Base-by-base conservation (phyloP, 2,888 invertebrate species). In the Exephanes ischioxanthus region DNA sequence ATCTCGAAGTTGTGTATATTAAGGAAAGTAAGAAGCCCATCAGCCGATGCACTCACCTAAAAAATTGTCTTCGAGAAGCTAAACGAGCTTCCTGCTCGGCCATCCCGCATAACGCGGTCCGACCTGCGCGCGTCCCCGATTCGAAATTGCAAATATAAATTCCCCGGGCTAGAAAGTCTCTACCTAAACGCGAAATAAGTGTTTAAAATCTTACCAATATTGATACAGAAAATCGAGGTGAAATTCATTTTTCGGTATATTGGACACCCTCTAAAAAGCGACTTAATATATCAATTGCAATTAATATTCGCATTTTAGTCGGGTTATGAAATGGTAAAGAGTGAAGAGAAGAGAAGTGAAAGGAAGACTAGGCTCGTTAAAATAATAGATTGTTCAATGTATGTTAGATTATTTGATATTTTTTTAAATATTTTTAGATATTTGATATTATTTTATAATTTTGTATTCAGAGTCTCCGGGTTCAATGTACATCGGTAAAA, bases 81-180 rank as follows among this genome's bases (percentile, higher is more conserved):
- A 51, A 75, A 63, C 48, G 30, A 63, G 48, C 75, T 75, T 75
- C 63, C 51, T 75, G 63, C 30, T 51, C 75, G 19, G 41, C 48
- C 75, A 37, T 51, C 33, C 9, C 75, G 48, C 45, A 14, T 19
- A 19, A 11, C 19, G 19, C 48, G n/a, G 19, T 61, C 61, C n/a
- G 19, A 48, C n/a, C 33, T 19, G 22, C 33, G 63, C 63, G 63
- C 45, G 26, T 58, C 75, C 75, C 48, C 75, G 63, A 75, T 75
- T 75, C 75, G 6, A 75, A 63, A n/a, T 75, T 63, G 33, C 48
- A 75, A 63, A 63, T 63, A 51, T 48, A 75, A 48, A 61, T 75
- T 48, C 33, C 41, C 48, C 19, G 72, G 33, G 72, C 72, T 72
- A 41, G 58, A 72, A 58, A 72, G 55, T 72, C 58, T 2, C 14